Evolutionary conservation across 2,797 vertebrate species (phyloP).

Genomic region (Eulemur albifrons): DNA sequence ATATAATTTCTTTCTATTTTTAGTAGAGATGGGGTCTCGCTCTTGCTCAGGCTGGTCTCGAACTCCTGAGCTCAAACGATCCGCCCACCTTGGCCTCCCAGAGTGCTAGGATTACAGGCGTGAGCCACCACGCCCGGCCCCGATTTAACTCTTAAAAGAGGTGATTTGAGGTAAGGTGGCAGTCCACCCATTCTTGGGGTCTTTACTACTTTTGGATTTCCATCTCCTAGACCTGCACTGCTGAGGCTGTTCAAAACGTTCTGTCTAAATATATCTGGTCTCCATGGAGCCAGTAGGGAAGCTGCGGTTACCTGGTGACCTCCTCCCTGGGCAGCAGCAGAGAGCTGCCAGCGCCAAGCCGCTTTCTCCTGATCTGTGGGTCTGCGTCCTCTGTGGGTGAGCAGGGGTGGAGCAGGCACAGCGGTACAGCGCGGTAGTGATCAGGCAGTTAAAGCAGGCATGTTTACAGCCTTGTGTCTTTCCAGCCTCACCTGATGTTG

Average conservation of each 20-base stretch:
- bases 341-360: fast-evolving
- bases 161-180: background rate
- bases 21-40: background rate
- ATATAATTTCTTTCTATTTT: background rate
- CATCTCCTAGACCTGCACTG: background rate
- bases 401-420: background rate
- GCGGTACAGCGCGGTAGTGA: fast-evolving
- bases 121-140: too few relatives aligned
- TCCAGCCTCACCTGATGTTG: background rate
- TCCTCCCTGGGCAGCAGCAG: background rate
- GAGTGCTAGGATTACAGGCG: too few relatives aligned
- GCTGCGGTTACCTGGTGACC: background rate
- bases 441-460: background rate
- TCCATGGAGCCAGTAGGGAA: background rate
- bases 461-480: background rate
- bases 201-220: background rate
- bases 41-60: background rate
- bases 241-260: background rate
- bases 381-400: background rate
- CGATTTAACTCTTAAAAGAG: background rate
- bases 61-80: background rate
- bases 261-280: background rate
- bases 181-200: background rate
- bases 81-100: too few relatives aligned
- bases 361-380: background rate